These are phyloP conservation scores for Thelaira solivaga DNA, from an alignment of 2,888 invertebrate species.

Conservation along the genomic window DNA sequence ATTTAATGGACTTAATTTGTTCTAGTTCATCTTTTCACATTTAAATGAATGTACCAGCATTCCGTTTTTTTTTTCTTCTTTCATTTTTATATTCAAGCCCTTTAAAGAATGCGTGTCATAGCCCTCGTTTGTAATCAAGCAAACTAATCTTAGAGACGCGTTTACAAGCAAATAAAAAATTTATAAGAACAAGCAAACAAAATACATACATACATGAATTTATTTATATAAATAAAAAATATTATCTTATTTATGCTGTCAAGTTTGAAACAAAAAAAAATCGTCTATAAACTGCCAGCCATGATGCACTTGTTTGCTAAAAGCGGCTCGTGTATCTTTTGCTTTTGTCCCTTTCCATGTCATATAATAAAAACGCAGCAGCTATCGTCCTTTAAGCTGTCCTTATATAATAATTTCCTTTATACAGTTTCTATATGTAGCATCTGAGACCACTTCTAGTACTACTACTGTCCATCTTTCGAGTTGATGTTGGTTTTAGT, in stretches of 20 bases:
- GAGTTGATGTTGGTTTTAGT: constrained; percentile 36
- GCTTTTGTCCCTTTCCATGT: background rate
- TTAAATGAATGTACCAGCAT: background rate
- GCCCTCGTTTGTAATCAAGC: constrained; percentile 39
- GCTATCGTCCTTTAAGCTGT: constrained; percentile 53
- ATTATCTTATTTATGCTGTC: constrained; percentile 57
- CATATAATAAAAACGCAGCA: constrained; percentile 32
- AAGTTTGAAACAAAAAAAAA: constrained; percentile 9
- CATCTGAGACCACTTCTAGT: constrained; percentile 9
- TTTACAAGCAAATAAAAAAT: constrained; percentile 10
- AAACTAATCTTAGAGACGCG: constrained; percentile 27
- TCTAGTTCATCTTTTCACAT: constrained; percentile 8
- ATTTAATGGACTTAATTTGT: constrained; percentile 51
- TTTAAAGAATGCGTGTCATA: constrained; percentile 70
- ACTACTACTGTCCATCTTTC: constrained; percentile 43
- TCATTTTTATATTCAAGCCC: constrained; percentile 9
- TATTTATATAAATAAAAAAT: constrained; percentile 28
- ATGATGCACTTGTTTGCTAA: constrained; percentile 43
- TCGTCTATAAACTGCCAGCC: constrained; percentile 16
- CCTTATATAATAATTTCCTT: constrained; percentile 40
- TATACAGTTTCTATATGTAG: constrained; percentile 2
- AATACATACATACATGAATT: constrained; percentile 24
- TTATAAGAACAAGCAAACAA: constrained; percentile 3
- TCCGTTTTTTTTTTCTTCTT: background rate
- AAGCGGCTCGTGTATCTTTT: constrained; percentile 56